Evolutionary conservation across 2,888 invertebrate genomes (phyloP), one percentile per base, ranked within the genome.

Genomic region (Acronicta psi): DNA sequence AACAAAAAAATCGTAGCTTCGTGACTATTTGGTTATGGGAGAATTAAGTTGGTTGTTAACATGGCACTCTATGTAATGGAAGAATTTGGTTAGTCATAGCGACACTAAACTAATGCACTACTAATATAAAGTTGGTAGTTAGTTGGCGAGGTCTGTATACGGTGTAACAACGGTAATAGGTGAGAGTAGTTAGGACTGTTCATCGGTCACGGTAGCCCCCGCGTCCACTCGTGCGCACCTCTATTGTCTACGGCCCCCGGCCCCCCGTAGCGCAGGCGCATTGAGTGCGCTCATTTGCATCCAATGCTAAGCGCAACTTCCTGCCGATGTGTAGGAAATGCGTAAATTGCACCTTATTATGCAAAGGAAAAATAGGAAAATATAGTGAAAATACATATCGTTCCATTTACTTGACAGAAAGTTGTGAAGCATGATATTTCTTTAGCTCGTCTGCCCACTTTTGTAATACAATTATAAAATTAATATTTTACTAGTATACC

Each of bases 251-350:
- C 55, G 46, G 47, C 25, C 13, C 13, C 49, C 31, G 37, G 43
- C 50, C 55, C 46, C 45, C 25, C 10, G 50, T 34, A 36, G 45
- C 50, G 53, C 54, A 59, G 36, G 47, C 71, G 56, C 56, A 34
- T n/a, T 58, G 36, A 58, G 53, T 38, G 58, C 51, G 45, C 62
- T 65, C 58, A 74, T 74, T 75, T 75, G 70, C 77, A 76, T 76
- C 62, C 63, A 76, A 75, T 75, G 74, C 55, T 61, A 55, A 42
- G 41, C 45, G 59, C 42, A 49, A 73, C 61, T 75, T 76, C 74
- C 75, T 63, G 74, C 38, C 37, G 18, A 40, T 62, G 65, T 53
- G 41, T 17, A 63, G 71, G 63, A 73, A 76, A 68, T 66, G 44
- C 59, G 40, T 41, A 59, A 72, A 58, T 49, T 54, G 40, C 55